Evolutionary conservation across 2,113 vertebrate species (phyloP), one percentile per base, ranked within the genome.

Genomic region (Chamaetylas fuelleborni): DNA sequence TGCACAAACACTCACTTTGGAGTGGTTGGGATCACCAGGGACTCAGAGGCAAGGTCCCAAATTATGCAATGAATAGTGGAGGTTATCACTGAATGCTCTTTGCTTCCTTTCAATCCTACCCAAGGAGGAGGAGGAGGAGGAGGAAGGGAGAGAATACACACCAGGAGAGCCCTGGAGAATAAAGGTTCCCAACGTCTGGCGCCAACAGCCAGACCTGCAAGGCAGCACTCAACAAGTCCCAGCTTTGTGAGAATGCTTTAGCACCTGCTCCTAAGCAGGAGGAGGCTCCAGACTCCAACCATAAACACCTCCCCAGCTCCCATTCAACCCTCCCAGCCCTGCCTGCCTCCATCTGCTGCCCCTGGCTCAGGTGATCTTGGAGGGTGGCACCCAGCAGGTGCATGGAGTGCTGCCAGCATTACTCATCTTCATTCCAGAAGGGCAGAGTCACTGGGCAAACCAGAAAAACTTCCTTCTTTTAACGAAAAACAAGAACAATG

Each of bases 311-410:
- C 36, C 81, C 48, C 69, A 45, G 40, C 76, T 91, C 66, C 71
- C 61, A 77, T 3, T 12, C 20, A 85, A 26, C 34, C 51, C 16
- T 20, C 34, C 81, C 11, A 2, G 40, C 71, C 71, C 71, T 71
- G 78, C 90, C 69, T 71, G 89, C 88, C 81, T 54, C 20, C n/a
- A 47, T 89, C 56, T 96, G 92, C 96, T 62, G 94, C 60, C 86
- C 23, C 26, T 20, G 29, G 77, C 92, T 93, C 96, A 97, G 96
- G 94, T 96, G 91, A 96, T 81, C 54, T 24, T 17, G 40, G 89
- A 97, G 97, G 98, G 98, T 98, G 98, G 97, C 95, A 96, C 81
- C 11, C 3, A 98, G 97, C 98, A 98, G 98, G 98, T 98, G 98
- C 96, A 97, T 88, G 98, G 97, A 96, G 53, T 18, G 8, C 47